These are phyloP conservation scores for Monochamus saltuarius DNA, from an alignment of 1,140 invertebrate genomes.

Conservation along the genomic window DNA sequence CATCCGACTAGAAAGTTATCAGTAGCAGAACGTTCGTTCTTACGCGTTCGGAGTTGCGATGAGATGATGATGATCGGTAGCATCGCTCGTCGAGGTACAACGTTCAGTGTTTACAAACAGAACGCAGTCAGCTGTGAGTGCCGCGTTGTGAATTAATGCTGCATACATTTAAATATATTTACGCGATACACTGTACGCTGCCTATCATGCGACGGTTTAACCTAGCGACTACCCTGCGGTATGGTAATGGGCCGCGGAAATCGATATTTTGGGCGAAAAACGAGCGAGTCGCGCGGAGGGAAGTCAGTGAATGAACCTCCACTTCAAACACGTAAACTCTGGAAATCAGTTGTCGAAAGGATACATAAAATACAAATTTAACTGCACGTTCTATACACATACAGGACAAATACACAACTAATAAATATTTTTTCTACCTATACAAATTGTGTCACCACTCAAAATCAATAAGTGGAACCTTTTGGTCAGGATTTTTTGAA, in stretches of 20 bases:
- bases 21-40: neutral
- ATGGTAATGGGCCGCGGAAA: conserved; percentile 5
- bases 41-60: conserved; percentile 7
- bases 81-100: conserved; percentile 32
- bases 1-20: neutral
- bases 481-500: no score
- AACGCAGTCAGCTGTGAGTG: conserved; percentile 51
- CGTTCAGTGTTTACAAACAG: conserved; percentile 50
- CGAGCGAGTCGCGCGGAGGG: neutral
- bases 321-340: no score
- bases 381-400: no score
- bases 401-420: no score
- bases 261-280: conserved; percentile 9
- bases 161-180: conserved; percentile 69
- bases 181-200: conserved; percentile 35
- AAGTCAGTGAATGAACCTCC: no score
- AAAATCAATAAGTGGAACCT: no score
- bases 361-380: no score
- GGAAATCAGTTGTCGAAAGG: no score
- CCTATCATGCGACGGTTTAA: conserved; percentile 19
- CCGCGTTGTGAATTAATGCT: conserved; percentile 64
- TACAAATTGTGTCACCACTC: no score
- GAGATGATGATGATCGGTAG: conserved; percentile 23
- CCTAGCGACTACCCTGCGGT: conserved; percentile 10
- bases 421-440: no score